Conservation (phyloP, 2,888 invertebrate species). For the Metallyticus violacea region DNA sequence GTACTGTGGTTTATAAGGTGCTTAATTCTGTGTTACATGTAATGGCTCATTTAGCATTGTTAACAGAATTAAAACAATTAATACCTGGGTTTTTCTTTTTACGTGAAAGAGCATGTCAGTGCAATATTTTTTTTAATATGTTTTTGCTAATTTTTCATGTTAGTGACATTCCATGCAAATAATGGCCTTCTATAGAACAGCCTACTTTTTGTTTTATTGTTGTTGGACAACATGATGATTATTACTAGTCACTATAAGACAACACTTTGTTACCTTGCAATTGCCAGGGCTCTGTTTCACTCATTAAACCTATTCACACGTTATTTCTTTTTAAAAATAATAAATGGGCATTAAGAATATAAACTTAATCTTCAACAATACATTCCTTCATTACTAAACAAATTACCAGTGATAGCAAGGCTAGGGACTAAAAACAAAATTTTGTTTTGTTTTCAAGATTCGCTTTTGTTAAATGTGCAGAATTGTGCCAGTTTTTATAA, state of each 20-base stretch:
- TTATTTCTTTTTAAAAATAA: too few relatives aligned
- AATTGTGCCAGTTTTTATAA: not conserved
- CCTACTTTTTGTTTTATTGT: not conserved
- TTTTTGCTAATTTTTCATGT: slow-evolving; percentile 28
- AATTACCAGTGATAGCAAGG: too few relatives aligned
- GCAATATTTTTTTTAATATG: not conserved
- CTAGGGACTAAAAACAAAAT: not conserved
- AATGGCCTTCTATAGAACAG: slow-evolving; percentile 19
- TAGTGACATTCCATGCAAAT: slow-evolving; percentile 35
- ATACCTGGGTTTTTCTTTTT: not conserved
- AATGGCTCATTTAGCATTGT: not conserved
- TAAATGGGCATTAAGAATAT: not conserved
- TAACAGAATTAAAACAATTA: not conserved
- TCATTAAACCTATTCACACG: too few relatives aligned
- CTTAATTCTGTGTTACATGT: not conserved
- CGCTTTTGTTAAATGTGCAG: not conserved
- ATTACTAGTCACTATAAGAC: not conserved
- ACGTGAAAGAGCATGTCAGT: not conserved
- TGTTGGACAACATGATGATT: too few relatives aligned
- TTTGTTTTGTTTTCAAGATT: not conserved
- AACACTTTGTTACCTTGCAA: not conserved
- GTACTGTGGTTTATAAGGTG: not conserved
- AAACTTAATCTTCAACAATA: not conserved
- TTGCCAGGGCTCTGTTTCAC: not conserved
- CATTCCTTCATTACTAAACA: not conserved